Conservation (phyloP, 2,888 invertebrate species). For the Lasioglossum figueresi region DNA sequence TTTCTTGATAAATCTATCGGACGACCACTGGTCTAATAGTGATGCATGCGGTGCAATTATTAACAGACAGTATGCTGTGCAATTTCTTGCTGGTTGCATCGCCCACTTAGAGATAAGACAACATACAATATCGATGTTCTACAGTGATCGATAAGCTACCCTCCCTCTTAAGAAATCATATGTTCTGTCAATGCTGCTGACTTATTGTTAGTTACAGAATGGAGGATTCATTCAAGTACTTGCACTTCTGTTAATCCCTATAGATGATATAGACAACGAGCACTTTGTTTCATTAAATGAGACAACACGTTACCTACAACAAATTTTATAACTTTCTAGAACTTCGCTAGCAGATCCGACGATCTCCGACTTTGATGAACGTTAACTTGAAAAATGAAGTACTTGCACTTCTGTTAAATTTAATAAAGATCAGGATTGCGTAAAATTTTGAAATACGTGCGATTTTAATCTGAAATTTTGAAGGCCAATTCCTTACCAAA, state of each 20-base stretch:
- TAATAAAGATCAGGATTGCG: background rate
- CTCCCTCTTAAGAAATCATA: background rate
- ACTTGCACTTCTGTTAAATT: too few relatives aligned
- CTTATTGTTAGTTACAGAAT: background rate
- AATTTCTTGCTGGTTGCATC: slow-evolving; percentile 2
- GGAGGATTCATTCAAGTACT: background rate
- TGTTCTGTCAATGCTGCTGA: slow-evolving; percentile 3
- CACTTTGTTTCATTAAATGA: background rate
- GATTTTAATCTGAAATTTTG: background rate
- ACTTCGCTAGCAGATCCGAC: background rate
- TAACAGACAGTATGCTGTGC: slow-evolving; percentile 7
- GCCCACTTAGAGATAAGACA: background rate
- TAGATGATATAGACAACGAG: background rate
- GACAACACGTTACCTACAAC: background rate
- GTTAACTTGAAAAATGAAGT: background rate
- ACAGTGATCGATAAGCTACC: background rate
- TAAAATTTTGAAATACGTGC: background rate
- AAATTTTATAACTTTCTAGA: background rate
- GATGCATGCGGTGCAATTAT: slow-evolving; percentile 47
- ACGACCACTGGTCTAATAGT: slow-evolving; percentile 18
- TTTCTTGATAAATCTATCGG: slow-evolving; percentile 29
- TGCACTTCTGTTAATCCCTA: background rate
- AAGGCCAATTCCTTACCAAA: background rate
- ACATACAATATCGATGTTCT: background rate
- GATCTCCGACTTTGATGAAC: background rate